phyloP scores from a whole-genome alignment of 2,888 invertebrate species.

The Phragmatobia fuliginosa region DNA sequence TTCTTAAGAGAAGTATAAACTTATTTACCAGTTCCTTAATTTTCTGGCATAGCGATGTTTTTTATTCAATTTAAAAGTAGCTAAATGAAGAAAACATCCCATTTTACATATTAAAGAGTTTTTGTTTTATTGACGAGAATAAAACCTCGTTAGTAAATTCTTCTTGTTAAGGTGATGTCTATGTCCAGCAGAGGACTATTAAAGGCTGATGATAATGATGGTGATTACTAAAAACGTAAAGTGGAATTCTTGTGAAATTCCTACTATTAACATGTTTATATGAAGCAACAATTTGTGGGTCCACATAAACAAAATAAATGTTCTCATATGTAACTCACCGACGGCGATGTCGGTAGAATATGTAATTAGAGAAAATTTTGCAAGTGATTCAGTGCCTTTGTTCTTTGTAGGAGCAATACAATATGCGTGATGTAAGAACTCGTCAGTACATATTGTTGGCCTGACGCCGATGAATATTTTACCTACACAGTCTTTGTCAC shows the following conservation, averaged over 20 bases:
- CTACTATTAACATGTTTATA: constrained; percentile 10
- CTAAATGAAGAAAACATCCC: neutral
- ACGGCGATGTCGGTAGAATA: constrained; percentile 46
- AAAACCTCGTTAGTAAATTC: no score
- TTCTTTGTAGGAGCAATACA: constrained; percentile 23
- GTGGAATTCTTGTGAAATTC: neutral
- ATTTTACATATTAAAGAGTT: neutral
- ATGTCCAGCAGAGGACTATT: no score
- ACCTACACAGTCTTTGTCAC: constrained; percentile 2
- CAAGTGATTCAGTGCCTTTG: constrained; percentile 41
- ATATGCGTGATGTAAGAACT: constrained; percentile 6
- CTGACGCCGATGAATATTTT: constrained; percentile 14
- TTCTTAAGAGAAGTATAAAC: no score
- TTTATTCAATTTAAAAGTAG: neutral
- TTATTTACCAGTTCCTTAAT: no score
- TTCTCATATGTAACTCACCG: constrained; percentile 25
- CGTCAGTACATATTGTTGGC: constrained; percentile 2
- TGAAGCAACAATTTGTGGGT: constrained; percentile 17
- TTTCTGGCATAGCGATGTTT: neutral
- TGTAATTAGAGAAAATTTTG: constrained; percentile 58
- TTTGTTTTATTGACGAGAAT: neutral
- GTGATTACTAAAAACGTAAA: no score
- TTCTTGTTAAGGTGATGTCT: no score
- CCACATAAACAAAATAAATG: constrained; percentile 23
- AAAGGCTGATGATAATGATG: no score